Conservation (phyloP, 1,140 invertebrate genomes). For the Dendroctonus ponderosae region DNA sequence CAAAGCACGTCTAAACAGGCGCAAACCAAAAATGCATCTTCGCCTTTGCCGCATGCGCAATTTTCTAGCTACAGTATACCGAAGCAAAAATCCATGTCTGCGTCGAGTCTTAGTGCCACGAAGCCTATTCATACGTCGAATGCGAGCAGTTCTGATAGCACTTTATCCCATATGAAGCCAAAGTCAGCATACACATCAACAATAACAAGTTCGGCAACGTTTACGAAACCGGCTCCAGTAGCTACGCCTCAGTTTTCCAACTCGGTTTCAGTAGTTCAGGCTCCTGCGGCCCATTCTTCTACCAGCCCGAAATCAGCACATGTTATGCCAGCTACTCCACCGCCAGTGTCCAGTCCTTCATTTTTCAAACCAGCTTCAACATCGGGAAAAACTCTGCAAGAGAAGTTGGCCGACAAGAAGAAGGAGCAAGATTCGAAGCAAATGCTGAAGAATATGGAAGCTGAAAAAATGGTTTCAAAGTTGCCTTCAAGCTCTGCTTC, state of each 20-base stretch:
- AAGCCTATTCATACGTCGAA: conserved; percentile 1
- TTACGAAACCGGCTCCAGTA: neutral
- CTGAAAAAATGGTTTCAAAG: conserved; percentile 26
- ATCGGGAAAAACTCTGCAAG: conserved; percentile 60
- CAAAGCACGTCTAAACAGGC: neutral
- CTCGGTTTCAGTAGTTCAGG: neutral
- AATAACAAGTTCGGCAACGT: too few relatives aligned
- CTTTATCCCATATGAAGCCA: neutral
- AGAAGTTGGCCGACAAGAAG: conserved; percentile 61
- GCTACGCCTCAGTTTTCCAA: neutral
- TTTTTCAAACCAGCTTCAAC: conserved; percentile 46
- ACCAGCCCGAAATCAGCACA: conserved; percentile 19
- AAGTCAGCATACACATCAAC: neutral
- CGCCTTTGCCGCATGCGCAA: too few relatives aligned
- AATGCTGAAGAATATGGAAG: conserved; percentile 30
- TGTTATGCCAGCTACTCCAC: conserved; percentile 12
- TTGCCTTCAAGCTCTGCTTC: conserved; percentile 2
- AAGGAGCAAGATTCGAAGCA: conserved; percentile 48
- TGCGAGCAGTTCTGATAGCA: neutral
- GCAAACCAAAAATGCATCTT: neutral
- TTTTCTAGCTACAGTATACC: neutral
- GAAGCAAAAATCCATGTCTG: neutral
- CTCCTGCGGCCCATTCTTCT: conserved; percentile 10
- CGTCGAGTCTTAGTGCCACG: neutral
- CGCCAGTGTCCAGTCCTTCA: conserved; percentile 26